Evolutionary conservation across 2,888 invertebrate genomes (phyloP).

Genomic region (Melitaea athalia): DNA sequence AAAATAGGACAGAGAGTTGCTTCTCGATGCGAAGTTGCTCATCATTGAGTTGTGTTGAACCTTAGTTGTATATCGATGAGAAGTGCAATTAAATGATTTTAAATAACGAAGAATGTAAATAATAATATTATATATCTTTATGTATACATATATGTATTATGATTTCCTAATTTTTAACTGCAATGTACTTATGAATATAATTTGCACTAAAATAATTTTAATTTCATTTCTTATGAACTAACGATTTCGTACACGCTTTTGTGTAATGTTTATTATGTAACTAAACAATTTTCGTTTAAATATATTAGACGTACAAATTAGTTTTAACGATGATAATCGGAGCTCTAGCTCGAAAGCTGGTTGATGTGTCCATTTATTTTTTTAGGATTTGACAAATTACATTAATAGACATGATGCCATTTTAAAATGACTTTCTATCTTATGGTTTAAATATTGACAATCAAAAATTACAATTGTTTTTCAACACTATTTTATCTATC

Average conservation of each 20-base stretch:
- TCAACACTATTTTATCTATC: no score
- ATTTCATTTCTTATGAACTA: slow-evolving; percentile 14
- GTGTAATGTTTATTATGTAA: slow-evolving; percentile 55
- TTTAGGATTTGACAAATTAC: slow-evolving; percentile 47
- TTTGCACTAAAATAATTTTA: slow-evolving; percentile 29
- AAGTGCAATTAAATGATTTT: slow-evolving; percentile 42
- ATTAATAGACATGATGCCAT: background rate
- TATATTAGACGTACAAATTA: slow-evolving; percentile 52
- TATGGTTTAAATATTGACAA: no score
- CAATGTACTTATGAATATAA: slow-evolving; percentile 37
- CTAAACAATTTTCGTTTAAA: slow-evolving; percentile 23
- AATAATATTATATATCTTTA: slow-evolving; percentile 33
- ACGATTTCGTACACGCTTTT: slow-evolving; percentile 18
- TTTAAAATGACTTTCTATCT: no score
- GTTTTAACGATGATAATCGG: slow-evolving; percentile 59
- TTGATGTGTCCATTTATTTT: slow-evolving; percentile 75
- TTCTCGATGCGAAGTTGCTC: background rate
- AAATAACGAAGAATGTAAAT: slow-evolving; percentile 39
- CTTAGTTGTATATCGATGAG: slow-evolving; percentile 20
- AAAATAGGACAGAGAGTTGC: slow-evolving; percentile 12
- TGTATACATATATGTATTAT: slow-evolving; percentile 24
- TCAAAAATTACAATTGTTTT: no score
- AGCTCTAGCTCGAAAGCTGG: slow-evolving; percentile 68
- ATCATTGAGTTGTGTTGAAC: slow-evolving; percentile 11
- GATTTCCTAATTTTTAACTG: slow-evolving; percentile 25